Evolutionary conservation across 2,113 vertebrate species (phyloP).

Genomic region (Platycercus adscitus): DNA sequence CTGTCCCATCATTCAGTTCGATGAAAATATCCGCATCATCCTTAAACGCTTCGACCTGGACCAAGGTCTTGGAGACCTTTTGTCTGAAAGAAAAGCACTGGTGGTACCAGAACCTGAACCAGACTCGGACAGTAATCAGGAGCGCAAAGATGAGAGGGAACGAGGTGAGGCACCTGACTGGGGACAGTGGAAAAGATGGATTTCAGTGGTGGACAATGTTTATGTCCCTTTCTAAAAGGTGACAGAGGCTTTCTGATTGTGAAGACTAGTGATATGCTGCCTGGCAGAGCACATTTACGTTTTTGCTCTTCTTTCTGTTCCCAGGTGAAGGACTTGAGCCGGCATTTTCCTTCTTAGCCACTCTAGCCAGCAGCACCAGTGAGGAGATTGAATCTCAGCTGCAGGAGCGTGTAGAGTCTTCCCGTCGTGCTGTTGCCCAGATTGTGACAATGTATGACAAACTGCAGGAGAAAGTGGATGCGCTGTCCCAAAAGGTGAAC

Average conservation of each 20-base stretch:
- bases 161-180: constrained; percentile 65
- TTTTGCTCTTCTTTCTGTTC: background rate
- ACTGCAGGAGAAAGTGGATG: constrained; percentile 81
- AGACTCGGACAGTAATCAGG: constrained; percentile 95
- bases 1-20: constrained; percentile 78
- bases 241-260: background rate
- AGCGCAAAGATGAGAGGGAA: constrained; percentile 84
- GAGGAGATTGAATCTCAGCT: constrained; percentile 97
- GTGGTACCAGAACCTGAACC: constrained; percentile 89
- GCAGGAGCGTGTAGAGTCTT: constrained; percentile 91
- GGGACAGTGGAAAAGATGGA: background rate
- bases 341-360: constrained; percentile 91
- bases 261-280: background rate
- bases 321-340: constrained; percentile 85
- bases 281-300: background rate
- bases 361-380: constrained; percentile 92
- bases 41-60: constrained; percentile 86
- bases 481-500: constrained; percentile 75
- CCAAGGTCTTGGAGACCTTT: constrained; percentile 84
- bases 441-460: constrained; percentile 88
- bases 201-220: background rate
- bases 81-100: constrained; percentile 79
- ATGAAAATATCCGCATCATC: constrained; percentile 90
- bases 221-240: background rate
- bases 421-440: constrained; percentile 85